Evolutionary conservation across 1,140 invertebrate species (phyloP).

Genomic region (Tetramorium alpestre): DNA sequence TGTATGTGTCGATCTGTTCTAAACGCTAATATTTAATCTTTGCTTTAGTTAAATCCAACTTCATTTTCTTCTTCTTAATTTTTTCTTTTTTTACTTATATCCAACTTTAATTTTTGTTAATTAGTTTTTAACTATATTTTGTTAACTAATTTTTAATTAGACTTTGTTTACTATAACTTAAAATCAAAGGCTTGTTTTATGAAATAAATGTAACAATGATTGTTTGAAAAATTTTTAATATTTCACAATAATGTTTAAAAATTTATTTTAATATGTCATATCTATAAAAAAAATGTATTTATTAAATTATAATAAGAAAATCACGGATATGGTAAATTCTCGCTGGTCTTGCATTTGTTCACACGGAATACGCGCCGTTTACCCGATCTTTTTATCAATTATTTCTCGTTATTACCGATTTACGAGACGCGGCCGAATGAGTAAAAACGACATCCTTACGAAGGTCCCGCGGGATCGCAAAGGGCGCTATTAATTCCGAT

Average conservation of each 20-base stretch:
- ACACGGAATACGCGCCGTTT: not conserved
- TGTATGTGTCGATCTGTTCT: too few relatives aligned
- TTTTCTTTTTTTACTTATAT: not conserved
- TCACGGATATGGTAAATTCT: not conserved
- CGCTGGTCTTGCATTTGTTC: conserved; percentile 17
- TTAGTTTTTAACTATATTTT: too few relatives aligned
- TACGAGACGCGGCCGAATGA: conserved; percentile 15
- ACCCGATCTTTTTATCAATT: conserved; percentile 11
- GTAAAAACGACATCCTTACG: conserved; percentile 51
- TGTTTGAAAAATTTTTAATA: not conserved
- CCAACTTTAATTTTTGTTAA: not conserved
- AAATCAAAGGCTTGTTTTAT: not conserved
- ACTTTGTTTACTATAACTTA: not conserved
- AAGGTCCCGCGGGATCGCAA: conserved; percentile 61
- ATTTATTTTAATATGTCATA: not conserved
- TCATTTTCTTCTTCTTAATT: not conserved
- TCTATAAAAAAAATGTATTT: not conserved
- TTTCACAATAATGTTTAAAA: not conserved
- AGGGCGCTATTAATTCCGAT: conserved; percentile 79
- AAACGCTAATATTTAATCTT: not conserved
- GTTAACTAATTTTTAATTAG: too few relatives aligned
- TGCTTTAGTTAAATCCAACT: not conserved
- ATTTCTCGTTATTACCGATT: conserved; percentile 48
- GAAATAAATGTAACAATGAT: not conserved
- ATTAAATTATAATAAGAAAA: not conserved